These are phyloP conservation scores for Gortyna flavago DNA, from an alignment of 2,888 invertebrate species.

Conservation along the genomic window DNA sequence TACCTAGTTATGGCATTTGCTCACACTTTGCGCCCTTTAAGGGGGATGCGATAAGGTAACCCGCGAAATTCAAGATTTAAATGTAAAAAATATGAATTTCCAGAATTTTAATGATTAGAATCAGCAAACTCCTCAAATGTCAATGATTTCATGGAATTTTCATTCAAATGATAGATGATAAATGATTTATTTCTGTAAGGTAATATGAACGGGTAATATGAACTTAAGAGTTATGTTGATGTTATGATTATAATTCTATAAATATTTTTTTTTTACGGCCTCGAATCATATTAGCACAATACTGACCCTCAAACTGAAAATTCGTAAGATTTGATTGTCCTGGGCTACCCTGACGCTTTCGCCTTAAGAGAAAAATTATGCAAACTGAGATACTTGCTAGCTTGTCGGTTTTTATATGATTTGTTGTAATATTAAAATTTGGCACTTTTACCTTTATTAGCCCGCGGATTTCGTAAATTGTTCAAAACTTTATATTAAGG, in stretches of 20 bases:
- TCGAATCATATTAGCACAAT: background rate
- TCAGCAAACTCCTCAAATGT: background rate
- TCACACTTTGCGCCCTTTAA: slow-evolving; percentile 23
- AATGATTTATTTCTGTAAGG: no score
- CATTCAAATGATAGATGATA: no score
- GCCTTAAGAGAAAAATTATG: slow-evolving; percentile 37
- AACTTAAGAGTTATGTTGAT: no score
- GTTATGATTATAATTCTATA: no score
- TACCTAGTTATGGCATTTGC: slow-evolving; percentile 5
- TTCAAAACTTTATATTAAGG: slow-evolving; percentile 19
- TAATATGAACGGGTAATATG: no score
- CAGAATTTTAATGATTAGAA: background rate
- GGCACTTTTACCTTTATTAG: slow-evolving; percentile 24
- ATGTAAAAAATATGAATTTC: background rate
- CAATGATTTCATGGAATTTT: background rate
- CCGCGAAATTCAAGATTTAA: no score
- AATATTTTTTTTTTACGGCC: background rate
- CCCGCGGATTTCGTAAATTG: slow-evolving; percentile 18
- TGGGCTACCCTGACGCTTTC: background rate
- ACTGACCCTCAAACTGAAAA: background rate
- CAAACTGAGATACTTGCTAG: slow-evolving; percentile 29
- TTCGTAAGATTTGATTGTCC: background rate
- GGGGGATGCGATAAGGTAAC: background rate
- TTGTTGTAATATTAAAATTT: slow-evolving; percentile 43
- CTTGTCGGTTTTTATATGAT: slow-evolving; percentile 31